Base-by-base conservation (phyloP, 2,113 vertebrate genomes). In the Leiothrix lutea region DNA sequence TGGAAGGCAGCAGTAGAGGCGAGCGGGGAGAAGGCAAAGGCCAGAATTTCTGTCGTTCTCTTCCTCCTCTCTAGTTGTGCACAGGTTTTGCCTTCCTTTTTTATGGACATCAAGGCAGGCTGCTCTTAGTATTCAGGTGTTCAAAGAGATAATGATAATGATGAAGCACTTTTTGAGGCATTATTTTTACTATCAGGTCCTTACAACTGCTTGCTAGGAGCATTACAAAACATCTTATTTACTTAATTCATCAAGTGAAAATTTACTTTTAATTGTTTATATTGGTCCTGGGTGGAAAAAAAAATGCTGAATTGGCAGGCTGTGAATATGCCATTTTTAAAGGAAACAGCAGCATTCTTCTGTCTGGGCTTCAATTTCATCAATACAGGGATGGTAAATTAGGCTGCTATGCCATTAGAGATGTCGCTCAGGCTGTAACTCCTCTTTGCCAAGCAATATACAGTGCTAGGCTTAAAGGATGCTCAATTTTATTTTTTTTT, bases 241-340 rank as follows among this genome's bases (percentile, higher is more conserved):
- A 92, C 79, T 89, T 65, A 84, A 80, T 71, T 92, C 62, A 72
- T 53, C 56, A 75, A 91, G n/a, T 70, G 72, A 80, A 94, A 86
- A 54, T 58, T 44, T 60, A 64, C 56, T 90, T 91, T 86, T n/a
- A 82, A 57, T 95, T 3, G 1, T 71, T 95, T 20, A 35, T 24
- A 20, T 65, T 78, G 51, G 67, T 73, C 58, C 72, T 94, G 70
- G 83, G 48, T 96, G 85, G 84, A 82, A 91, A 84, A 84, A 94
- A 94, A 96, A 96, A 89, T 71, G 42, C 53, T 71, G 89, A 94
- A 88, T 95, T 96, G 29, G 69, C 89, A 93, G 79, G 69, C 90
- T 95, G 78, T 94, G 95, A 95, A 96, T 94, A 93, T 86, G 86
- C 35, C 42, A 70, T 94, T 93, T 80, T 88, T 54, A 85, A 87